Percentiles rank a stretch among this genome's conserved stretches.
These are phyloP conservation scores for Noturus placidus DNA, from an alignment of 2,113 vertebrate species.

Conservation along the genomic window DNA sequence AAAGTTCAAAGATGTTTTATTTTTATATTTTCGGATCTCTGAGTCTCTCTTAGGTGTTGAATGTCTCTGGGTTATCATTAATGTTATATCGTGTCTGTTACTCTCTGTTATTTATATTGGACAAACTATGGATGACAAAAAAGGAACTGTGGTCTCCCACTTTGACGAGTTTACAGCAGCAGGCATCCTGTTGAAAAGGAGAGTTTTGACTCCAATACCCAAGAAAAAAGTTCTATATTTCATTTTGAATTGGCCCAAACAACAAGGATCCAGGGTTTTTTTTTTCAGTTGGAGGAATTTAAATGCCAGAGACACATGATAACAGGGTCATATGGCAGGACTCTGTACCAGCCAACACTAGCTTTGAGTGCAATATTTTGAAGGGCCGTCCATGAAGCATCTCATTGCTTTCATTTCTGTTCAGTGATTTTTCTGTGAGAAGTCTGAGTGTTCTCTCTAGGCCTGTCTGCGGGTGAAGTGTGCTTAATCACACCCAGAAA, in stretches of 20 bases:
- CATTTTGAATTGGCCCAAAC: slow-evolving; percentile 67
- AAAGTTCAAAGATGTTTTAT: slow-evolving; percentile 77
- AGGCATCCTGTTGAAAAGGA: slow-evolving; percentile 56
- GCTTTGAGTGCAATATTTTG: slow-evolving; percentile 80
- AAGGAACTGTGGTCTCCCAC: slow-evolving; percentile 59
- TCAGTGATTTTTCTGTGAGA: slow-evolving; percentile 45
- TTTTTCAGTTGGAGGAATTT: slow-evolving; percentile 69
- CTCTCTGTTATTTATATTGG: slow-evolving; percentile 78
- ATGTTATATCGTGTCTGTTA: slow-evolving; percentile 68
- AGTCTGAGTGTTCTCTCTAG: slow-evolving; percentile 33
- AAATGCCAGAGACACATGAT: slow-evolving; percentile 64
- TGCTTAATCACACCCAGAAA: slow-evolving; percentile 49
- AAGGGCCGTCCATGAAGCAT: slow-evolving; percentile 54
- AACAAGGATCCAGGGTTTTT: slow-evolving; percentile 66
- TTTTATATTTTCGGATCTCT: slow-evolving; percentile 77
- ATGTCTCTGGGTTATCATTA: slow-evolving; percentile 71
- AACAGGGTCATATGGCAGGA: slow-evolving; percentile 65
- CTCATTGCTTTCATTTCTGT: slow-evolving; percentile 25
- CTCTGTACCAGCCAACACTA: slow-evolving; percentile 62
- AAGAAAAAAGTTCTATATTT: slow-evolving; percentile 60
- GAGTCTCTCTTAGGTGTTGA: slow-evolving; percentile 70
- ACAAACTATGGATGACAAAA: slow-evolving; percentile 70
- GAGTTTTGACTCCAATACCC: slow-evolving; percentile 33
- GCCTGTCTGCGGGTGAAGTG: slow-evolving; percentile 57
- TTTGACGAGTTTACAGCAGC: slow-evolving; percentile 63